Conservation (phyloP, 1,140 invertebrate genomes). For the Drosophila cardini region DNA sequence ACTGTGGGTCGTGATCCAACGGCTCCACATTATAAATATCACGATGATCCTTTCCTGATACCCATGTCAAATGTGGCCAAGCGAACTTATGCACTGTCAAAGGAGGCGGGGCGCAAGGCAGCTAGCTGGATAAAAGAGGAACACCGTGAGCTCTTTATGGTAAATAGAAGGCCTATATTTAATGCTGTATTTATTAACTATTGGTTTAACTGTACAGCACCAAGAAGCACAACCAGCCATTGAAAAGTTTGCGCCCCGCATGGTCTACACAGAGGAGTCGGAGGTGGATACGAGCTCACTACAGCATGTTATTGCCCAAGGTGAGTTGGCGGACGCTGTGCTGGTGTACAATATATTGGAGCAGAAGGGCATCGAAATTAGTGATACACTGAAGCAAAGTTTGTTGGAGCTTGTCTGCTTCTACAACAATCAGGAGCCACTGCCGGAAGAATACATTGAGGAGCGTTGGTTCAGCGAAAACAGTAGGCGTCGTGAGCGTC, state of each 20-base stretch:
- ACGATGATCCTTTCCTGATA: constrained; percentile 95
- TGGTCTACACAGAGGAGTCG: constrained; percentile 89
- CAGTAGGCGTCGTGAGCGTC: constrained; percentile 85
- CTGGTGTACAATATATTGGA: constrained; percentile 90
- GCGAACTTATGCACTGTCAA: constrained; percentile 90
- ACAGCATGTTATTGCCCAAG: constrained; percentile 88
- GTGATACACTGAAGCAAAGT: constrained; percentile 87
- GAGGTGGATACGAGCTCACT: constrained; percentile 87
- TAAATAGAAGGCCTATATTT: constrained; percentile 13
- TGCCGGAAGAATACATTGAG: constrained; percentile 89
- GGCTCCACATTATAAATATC: constrained; percentile 93
- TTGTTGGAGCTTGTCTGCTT: constrained; percentile 94
- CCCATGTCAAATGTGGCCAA: constrained; percentile 91
- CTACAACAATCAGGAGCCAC: constrained; percentile 89
- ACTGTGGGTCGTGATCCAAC: constrained; percentile 91
- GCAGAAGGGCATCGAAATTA: constrained; percentile 87
- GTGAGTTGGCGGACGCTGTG: constrained; percentile 89
- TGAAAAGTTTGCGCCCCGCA: constrained; percentile 89
- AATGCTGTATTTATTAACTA: too few species aligned
- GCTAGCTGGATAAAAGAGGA: constrained; percentile 93
- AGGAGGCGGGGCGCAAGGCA: constrained; percentile 94
- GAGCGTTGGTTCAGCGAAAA: constrained; percentile 90
- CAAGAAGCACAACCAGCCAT: constrained; percentile 87
- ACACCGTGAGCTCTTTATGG: constrained; percentile 89
- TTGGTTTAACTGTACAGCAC: constrained; percentile 61